Percentiles rank a stretch among this genome's conserved stretches.
phyloP scores from a whole-genome alignment of 2,888 invertebrate species.

The Opisthograptis luteolata region DNA sequence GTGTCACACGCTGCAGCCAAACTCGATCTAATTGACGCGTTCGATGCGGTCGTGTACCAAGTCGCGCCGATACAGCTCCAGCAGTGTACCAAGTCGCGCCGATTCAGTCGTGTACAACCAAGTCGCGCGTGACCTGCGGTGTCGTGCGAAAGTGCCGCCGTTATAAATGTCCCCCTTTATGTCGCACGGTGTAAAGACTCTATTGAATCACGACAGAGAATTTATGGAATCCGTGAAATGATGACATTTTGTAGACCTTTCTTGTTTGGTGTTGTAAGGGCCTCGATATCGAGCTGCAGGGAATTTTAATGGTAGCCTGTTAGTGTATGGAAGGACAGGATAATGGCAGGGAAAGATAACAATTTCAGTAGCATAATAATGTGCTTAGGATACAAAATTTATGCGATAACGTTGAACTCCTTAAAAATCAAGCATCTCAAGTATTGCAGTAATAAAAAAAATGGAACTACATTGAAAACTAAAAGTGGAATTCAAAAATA shows the following conservation, averaged over 20 bases:
- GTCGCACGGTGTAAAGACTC: conserved; percentile 39
- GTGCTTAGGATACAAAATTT: too few relatives aligned
- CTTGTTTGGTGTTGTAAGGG: conserved; percentile 31
- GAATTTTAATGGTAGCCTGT: conserved; percentile 24
- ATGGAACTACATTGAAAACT: too few relatives aligned
- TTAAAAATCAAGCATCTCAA: too few relatives aligned
- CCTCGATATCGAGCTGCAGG: conserved; percentile 21
- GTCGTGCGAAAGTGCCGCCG: conserved; percentile 41
- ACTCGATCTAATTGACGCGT: conserved; percentile 46
- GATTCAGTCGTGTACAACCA: conserved; percentile 28
- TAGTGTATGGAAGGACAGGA: conserved; percentile 15
- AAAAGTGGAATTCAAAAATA: too few relatives aligned
- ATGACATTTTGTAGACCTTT: conserved; percentile 31
- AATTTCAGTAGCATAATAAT: conserved; percentile 5
- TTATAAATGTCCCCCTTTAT: conserved; percentile 39
- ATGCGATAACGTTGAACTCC: too few relatives aligned
- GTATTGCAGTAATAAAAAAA: too few relatives aligned
- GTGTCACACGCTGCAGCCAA: conserved; percentile 25
- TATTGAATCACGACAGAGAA: conserved; percentile 40
- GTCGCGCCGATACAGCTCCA: conserved; percentile 30
- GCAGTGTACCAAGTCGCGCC: conserved; percentile 25
- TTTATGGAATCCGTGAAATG: conserved; percentile 40
- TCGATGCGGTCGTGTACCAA: conserved; percentile 30
- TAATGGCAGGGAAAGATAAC: conserved; percentile 14
- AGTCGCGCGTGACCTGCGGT: conserved; percentile 41